Evolutionary conservation across 2,888 invertebrate species (phyloP), one percentile per base, ranked within the genome.

Genomic region (Pseudanteris insignis): DNA sequence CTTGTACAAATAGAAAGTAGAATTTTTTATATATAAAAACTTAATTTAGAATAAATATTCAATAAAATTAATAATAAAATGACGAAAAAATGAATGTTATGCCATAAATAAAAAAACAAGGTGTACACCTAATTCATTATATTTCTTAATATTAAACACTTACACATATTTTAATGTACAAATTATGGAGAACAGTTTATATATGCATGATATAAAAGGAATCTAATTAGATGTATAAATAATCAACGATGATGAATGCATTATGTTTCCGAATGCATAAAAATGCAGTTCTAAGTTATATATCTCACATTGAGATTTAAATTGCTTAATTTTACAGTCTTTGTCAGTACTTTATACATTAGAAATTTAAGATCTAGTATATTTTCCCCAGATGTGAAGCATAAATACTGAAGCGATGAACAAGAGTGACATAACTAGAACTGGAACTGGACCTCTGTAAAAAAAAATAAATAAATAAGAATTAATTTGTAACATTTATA

Each of bases 351-450:
- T 10, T n/a, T 18, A 28, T 7, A 15, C 5, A 25, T 25, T 9
- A 4, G 13, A 15, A 5, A 12, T 29, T 82, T 87, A 90, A 73
- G 92, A 89, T 76, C 94, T 87, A 65, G 93, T 94, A 82, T 94
- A 94, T 86, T 99, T 99, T 80, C 98, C 99, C 99, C 99, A 99
- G 81, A 99, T 99, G 85, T 99, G 99, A 68, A 99, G 88, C 94
- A 99, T 96, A 81, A 99, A 99, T 47, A 99, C 99, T 43, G 97
- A 98, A 13, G 98, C 98, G 77, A 99, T 99, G 84, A 99, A 99
- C 44, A 99, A 87, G 46, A 99, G 86, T 59, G 97, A 97, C 97
- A 99, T 98, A 53, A 99, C 98, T 76, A 99, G 84, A 21, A 99
- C 99, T 73, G 99, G 99, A 69, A 99, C 98, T 73, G 99, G 99